Percentiles rank a stretch among this genome's conserved stretches.
Evolutionary conservation across 2,888 invertebrate genomes (phyloP).

Genomic region (Herminia tarsipennalis): DNA sequence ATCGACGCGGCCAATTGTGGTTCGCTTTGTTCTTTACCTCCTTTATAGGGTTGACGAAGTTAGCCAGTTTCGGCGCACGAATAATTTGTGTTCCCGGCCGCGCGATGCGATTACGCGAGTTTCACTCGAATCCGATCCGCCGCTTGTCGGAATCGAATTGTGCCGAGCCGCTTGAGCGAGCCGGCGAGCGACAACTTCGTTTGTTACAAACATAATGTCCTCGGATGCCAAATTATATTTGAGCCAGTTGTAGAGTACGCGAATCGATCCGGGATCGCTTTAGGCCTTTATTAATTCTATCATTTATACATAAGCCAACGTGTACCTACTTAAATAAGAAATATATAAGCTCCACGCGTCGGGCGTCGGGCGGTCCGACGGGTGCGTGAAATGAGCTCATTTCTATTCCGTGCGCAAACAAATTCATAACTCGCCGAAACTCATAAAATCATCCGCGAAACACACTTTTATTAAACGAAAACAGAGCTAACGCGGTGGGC

Average conservation of each 20-base stretch:
- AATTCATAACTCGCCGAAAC: slow-evolving; percentile 72
- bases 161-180: slow-evolving; percentile 60
- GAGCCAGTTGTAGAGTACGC: not conserved
- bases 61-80: slow-evolving; percentile 79
- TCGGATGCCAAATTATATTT: slow-evolving; percentile 48
- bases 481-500: slow-evolving; percentile 70
- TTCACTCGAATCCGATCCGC: slow-evolving; percentile 73
- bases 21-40: slow-evolving; percentile 81
- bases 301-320: slow-evolving; percentile 32
- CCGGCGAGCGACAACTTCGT: slow-evolving; percentile 61
- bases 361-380: slow-evolving; percentile 12
- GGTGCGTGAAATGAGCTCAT: slow-evolving; percentile 56
- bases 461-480: slow-evolving; percentile 78
- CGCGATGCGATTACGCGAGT: slow-evolving; percentile 78
- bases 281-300: slow-evolving; percentile 19
- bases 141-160: slow-evolving; percentile 71
- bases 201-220: slow-evolving; percentile 63
- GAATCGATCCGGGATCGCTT: slow-evolving; percentile 23
- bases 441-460: slow-evolving; percentile 73
- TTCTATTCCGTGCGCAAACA: slow-evolving; percentile 64
- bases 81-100: slow-evolving; percentile 82
- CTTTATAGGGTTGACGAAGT: slow-evolving; percentile 82
- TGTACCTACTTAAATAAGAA: slow-evolving; percentile 47
- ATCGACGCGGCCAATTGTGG: slow-evolving; percentile 78
- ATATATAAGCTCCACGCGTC: slow-evolving; percentile 43